Percentiles rank a stretch among this genome's conserved stretches.
These are phyloP conservation scores for Cecropterus lyciades DNA, from an alignment of 1,140 invertebrate species.

Conservation along the genomic window DNA sequence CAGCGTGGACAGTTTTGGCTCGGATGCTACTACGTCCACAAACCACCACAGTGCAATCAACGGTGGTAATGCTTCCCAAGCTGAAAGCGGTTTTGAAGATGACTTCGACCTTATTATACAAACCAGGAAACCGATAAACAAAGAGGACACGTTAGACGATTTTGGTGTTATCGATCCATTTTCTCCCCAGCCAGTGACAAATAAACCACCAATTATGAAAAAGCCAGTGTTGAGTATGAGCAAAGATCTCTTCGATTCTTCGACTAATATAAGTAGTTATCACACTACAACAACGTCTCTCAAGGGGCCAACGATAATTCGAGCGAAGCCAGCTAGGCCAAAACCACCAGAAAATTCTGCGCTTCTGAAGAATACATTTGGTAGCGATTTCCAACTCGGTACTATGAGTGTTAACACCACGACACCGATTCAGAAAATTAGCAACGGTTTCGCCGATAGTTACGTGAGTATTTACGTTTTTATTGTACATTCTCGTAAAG, in stretches of 20 bases:
- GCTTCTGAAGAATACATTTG: slow-evolving; percentile 67
- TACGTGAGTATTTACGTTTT: slow-evolving; percentile 60
- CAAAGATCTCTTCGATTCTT: slow-evolving; percentile 65
- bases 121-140: slow-evolving; percentile 76
- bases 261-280: slow-evolving; percentile 75
- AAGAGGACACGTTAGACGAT: slow-evolving; percentile 82
- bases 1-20: slow-evolving; percentile 90
- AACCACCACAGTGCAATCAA: slow-evolving; percentile 81
- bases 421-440: slow-evolving; percentile 71
- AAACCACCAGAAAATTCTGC: slow-evolving; percentile 86
- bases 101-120: slow-evolving; percentile 88
- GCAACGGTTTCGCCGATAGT: slow-evolving; percentile 59
- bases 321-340: slow-evolving; percentile 90
- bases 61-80: slow-evolving; percentile 89
- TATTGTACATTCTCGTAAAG: background rate
- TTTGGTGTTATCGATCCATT: slow-evolving; percentile 76
- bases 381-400: slow-evolving; percentile 58
- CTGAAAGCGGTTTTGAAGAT: slow-evolving; percentile 91
- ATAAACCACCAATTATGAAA: slow-evolving; percentile 61
- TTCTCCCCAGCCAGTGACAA: slow-evolving; percentile 63
- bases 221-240: slow-evolving; percentile 56
- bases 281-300: slow-evolving; percentile 57
- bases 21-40: slow-evolving; percentile 87
- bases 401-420: slow-evolving; percentile 77
- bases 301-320: slow-evolving; percentile 88